Percentiles rank a stretch among this genome's conserved stretches.
phyloP scores from a whole-genome alignment of 2,113 vertebrate genomes.

The Tamias sibiricus region DNA sequence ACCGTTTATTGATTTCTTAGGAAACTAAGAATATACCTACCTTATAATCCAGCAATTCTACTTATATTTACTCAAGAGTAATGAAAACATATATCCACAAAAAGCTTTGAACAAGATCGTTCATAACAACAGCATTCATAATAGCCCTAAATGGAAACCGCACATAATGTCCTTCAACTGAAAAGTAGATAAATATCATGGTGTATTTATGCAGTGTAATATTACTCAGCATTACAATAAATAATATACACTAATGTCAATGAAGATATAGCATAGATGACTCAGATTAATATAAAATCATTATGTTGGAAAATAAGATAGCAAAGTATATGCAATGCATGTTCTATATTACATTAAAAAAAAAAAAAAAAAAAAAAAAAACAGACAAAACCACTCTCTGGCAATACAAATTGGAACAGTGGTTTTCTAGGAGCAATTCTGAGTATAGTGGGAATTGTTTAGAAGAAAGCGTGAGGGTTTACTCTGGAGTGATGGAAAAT shows the following conservation, averaged over 20 bases:
- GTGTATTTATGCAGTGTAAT: background rate
- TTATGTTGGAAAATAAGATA: background rate
- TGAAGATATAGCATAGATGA: background rate
- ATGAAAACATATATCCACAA: no score
- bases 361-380: background rate
- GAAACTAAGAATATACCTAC: no score
- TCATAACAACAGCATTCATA: no score
- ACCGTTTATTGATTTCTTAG: no score
- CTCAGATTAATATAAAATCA: background rate
- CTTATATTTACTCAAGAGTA: no score
- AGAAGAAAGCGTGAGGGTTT: background rate
- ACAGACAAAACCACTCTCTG: background rate
- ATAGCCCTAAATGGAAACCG: no score
- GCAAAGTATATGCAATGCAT: background rate
- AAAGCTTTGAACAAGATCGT: no score
- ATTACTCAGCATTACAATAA: background rate
- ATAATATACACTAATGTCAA: background rate
- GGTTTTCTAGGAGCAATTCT: no score
- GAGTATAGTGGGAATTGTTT: background rate
- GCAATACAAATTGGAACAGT: no score
- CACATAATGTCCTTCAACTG: background rate
- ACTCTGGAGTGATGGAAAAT: background rate
- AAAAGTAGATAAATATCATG: background rate
- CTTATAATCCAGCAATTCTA: no score
- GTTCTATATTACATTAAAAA: background rate